These are phyloP conservation scores for Drosophila macrospina DNA, from an alignment of 2,888 invertebrate species.

Conservation along the genomic window DNA sequence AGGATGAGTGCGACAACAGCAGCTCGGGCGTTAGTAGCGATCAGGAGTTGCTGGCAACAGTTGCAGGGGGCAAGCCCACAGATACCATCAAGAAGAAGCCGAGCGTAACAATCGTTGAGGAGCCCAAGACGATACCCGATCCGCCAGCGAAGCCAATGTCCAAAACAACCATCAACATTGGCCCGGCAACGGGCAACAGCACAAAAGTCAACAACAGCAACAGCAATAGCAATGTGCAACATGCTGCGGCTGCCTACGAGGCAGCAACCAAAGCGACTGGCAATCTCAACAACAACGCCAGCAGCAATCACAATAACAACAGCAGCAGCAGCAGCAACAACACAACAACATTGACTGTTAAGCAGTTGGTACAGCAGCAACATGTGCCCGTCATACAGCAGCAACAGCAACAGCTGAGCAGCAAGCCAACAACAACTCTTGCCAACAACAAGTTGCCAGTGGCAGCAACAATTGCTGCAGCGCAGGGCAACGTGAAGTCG, in stretches of 20 bases:
- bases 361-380: constrained; percentile 83
- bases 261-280: constrained; percentile 53
- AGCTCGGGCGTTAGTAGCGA: constrained; percentile 95
- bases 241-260: constrained; percentile 75
- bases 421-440: constrained; percentile 30
- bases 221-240: constrained; percentile 62
- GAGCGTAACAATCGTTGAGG: constrained; percentile 81
- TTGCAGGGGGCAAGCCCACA: constrained; percentile 84
- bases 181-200: constrained; percentile 39
- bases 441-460: constrained; percentile 33
- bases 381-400: constrained; percentile 82
- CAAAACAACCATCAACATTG: constrained; percentile 75
- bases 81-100: constrained; percentile 85
- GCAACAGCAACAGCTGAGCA: constrained; percentile 82
- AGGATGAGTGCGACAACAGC: constrained; percentile 94
- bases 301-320: constrained; percentile 52
- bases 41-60: constrained; percentile 87
- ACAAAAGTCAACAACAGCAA: constrained; percentile 28
- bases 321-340: constrained; percentile 19
- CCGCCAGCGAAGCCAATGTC: constrained; percentile 59
- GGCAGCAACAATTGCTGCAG: constrained; percentile 40
- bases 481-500: constrained; percentile 52
- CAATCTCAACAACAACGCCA: constrained; percentile 57
- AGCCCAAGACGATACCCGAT: constrained; percentile 78
- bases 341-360: constrained; percentile 80